Evolutionary conservation across 2,797 vertebrate species (phyloP).

Genomic region (Botia kubotai): DNA sequence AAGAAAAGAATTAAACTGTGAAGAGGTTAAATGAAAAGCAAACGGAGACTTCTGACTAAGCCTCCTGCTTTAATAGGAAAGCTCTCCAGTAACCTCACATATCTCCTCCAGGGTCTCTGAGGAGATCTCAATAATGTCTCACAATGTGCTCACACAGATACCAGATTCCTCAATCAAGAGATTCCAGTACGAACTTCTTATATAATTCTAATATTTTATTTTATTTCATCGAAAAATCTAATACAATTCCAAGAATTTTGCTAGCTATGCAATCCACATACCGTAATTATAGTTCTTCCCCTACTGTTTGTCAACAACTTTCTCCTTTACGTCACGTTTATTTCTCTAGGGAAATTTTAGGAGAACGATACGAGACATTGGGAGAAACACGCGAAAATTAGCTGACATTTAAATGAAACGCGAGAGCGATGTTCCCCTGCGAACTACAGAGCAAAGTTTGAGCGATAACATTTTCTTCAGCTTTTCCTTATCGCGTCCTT

Average conservation of each 20-base stretch:
- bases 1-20: neutral
- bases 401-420: neutral
- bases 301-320: too few relatives aligned
- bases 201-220: neutral
- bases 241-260: too few relatives aligned
- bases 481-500: neutral
- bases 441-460: neutral
- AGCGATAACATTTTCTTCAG: neutral
- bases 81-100: neutral
- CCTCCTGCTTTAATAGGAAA: neutral
- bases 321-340: too few relatives aligned
- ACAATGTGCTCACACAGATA: neutral
- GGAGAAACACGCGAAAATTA: neutral
- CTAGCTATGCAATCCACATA: too few relatives aligned
- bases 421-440: neutral
- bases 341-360: too few relatives aligned
- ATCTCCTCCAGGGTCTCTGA: neutral
- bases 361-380: neutral
- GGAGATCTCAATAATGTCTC: neutral
- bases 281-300: too few relatives aligned
- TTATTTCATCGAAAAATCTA: too few relatives aligned
- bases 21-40: neutral
- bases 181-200: neutral
- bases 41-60: neutral
- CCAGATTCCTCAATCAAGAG: neutral